Percentiles rank a stretch among this genome's conserved stretches.
Evolutionary conservation across 2,113 vertebrate species (phyloP).

Genomic region (Serinus canaria): DNA sequence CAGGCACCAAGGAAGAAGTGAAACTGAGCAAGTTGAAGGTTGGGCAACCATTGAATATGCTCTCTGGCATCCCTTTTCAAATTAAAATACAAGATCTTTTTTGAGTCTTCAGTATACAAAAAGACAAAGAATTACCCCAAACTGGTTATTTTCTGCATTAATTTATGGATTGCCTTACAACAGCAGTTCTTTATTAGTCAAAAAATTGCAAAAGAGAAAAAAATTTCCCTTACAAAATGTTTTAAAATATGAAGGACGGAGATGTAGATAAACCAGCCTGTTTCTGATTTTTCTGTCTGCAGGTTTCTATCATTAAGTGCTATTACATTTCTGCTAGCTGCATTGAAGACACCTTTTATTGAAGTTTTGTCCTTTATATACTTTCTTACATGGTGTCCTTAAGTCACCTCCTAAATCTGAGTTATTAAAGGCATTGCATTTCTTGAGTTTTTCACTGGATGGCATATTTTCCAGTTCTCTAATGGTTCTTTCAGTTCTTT

Average conservation of each 20-base stretch:
- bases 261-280: background rate
- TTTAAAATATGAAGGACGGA: background rate
- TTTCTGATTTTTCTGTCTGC: background rate
- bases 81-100: background rate
- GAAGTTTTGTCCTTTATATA: background rate
- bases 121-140: background rate
- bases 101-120: background rate
- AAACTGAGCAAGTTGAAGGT: background rate
- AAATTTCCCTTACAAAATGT: background rate
- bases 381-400: background rate
- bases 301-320: background rate
- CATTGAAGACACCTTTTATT: background rate
- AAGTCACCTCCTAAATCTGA: constrained; percentile 25
- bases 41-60: background rate
- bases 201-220: background rate
- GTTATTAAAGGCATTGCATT: background rate
- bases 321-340: background rate
- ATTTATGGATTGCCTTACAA: background rate
- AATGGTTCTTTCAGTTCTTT: constrained; percentile 16
- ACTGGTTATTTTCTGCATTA: background rate
- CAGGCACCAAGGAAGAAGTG: background rate
- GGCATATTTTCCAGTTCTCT: background rate
- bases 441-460: background rate
- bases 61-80: background rate
- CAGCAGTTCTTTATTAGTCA: background rate